These are phyloP conservation scores for Willowsia nigromaculata DNA, from an alignment of 2,888 invertebrate genomes.

Conservation along the genomic window DNA sequence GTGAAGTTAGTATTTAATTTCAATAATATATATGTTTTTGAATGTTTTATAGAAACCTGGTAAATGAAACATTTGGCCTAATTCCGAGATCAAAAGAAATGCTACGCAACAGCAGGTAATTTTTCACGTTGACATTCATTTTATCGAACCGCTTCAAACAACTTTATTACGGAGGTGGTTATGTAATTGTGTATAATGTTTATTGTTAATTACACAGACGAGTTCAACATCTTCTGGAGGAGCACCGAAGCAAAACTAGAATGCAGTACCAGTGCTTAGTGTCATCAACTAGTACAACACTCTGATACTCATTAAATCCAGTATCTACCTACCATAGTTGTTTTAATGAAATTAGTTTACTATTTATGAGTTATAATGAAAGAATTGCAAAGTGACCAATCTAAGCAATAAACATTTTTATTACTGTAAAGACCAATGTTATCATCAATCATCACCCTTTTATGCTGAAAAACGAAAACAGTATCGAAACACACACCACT, in stretches of 20 bases:
- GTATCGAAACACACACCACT: no score
- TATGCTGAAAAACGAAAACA: no score
- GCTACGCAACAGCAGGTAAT: constrained; percentile 83
- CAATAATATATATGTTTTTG: constrained; percentile 58
- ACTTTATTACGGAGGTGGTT: background rate
- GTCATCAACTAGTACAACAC: constrained; percentile 50
- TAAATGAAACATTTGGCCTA: constrained; percentile 90
- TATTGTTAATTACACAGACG: constrained; percentile 81
- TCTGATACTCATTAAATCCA: constrained; percentile 44
- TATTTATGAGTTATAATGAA: constrained; percentile 45
- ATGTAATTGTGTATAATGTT: background rate
- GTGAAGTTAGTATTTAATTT: constrained; percentile 37
- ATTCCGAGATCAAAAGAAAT: constrained; percentile 85
- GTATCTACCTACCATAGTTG: background rate
- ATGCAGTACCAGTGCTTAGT: constrained; percentile 76
- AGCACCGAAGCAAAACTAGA: constrained; percentile 74
- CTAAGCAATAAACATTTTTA: no score
- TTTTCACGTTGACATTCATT: no score
- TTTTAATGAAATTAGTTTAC: background rate
- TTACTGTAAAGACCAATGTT: no score
- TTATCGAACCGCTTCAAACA: background rate
- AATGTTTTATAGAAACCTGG: constrained; percentile 85
- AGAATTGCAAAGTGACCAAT: no score
- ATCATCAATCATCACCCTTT: no score
- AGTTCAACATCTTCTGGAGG: constrained; percentile 84